Evolutionary conservation across 1,140 invertebrate species (phyloP), one percentile per base, ranked within the genome.

Genomic region (Ceratina australensis): DNA sequence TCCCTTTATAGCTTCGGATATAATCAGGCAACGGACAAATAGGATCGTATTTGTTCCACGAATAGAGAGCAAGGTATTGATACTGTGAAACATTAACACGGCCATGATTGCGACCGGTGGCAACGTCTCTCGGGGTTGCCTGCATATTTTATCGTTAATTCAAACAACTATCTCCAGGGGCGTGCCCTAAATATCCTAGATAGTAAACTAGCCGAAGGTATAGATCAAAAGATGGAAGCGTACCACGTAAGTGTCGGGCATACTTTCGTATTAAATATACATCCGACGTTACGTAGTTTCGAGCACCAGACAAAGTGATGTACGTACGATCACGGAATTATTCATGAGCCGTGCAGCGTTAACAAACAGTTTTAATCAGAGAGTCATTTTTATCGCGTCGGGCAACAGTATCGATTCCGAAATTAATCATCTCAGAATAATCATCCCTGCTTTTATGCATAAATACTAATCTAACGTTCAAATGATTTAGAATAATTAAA

Each of bases 131-230:
- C 13, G 80, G 22, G 81, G 63, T 33, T 28, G 65, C 13, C 22
- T 83, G 65, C 68, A 83, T 83, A 83, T 82, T 83, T 83, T 22
- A 83, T 16, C 59, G n/a, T 28, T 52, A 63, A 56, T 83, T 74
- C 26, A 33, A 67, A 63, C 56, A 77, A 60, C 26, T 52, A 22
- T 28, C 74, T 69, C 66, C 18, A 1, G 66, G 61, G 74, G 16
- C 57, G 1, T 71, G 66, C 7, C 57, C 74, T 59, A 54, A 71
- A 77, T 77, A 52, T 52, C n/a, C 18, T 52, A 65, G 22, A 28
- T 57, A 15, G 49, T 56, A 26, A 74, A 61, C 33, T 49, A 47
- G 4, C 16, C 3, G 28, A 24, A n/a, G 16, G 42, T 42, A 22
- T 42, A 42, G 26, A 15, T 15, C 24, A 3, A n/a, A 54, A n/a